phyloP scores from a whole-genome alignment of 2,888 invertebrate genomes.

The Calameuta pallipes region DNA sequence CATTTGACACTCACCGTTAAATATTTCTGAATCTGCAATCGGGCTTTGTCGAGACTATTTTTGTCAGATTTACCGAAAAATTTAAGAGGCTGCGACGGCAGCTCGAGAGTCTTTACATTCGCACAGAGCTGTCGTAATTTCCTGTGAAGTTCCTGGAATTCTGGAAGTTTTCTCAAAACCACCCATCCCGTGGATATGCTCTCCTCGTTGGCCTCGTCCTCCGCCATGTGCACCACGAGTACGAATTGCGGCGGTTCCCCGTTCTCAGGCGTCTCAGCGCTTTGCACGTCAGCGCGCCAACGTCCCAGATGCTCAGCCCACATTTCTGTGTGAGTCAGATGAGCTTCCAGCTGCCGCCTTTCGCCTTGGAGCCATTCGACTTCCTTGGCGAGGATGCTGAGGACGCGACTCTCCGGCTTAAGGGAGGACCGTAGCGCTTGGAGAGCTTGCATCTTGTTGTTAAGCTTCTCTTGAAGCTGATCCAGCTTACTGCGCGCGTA shows the following conservation, averaged over 20 bases:
- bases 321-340: constrained; percentile 85
- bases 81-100: constrained; percentile 85
- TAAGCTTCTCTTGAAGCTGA: constrained; percentile 84
- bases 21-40: constrained; percentile 85
- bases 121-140: constrained; percentile 85
- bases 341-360: constrained; percentile 83
- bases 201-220: constrained; percentile 72
- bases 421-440: constrained; percentile 85
- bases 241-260: constrained; percentile 80
- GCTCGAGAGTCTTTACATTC: constrained; percentile 82
- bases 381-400: constrained; percentile 83
- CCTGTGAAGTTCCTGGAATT: constrained; percentile 83
- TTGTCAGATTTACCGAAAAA: constrained; percentile 87
- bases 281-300: constrained; percentile 88
- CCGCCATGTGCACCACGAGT: constrained; percentile 81
- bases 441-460: constrained; percentile 84
- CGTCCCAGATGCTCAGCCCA: constrained; percentile 91
- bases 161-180: constrained; percentile 72
- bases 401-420: constrained; percentile 85
- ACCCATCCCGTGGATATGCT: constrained; percentile 77
- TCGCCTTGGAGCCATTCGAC: constrained; percentile 86
- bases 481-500: constrained; percentile 85
- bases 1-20: constrained; percentile 75
- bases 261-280: constrained; percentile 78
- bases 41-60: constrained; percentile 84